Evolutionary conservation across 2,888 invertebrate species (phyloP).

Genomic region (Piscicola geometra): DNA sequence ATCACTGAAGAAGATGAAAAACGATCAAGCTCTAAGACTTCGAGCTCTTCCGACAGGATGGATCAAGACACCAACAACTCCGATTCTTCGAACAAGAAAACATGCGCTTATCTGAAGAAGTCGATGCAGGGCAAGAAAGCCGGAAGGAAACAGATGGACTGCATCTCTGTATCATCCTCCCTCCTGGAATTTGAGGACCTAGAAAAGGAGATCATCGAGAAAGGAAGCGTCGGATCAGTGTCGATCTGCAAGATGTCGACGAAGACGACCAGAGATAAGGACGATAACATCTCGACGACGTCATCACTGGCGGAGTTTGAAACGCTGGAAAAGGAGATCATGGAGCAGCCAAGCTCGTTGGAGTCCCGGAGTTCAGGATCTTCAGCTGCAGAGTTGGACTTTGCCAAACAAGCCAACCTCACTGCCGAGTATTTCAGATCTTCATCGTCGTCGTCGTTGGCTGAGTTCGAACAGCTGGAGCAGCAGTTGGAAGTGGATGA

Average conservation of each 20-base stretch:
- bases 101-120: not conserved
- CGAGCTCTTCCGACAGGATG: constrained; percentile 39
- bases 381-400: constrained; percentile 43
- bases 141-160: constrained; percentile 74
- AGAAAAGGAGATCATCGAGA: constrained; percentile 43
- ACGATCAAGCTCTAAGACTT: constrained; percentile 35
- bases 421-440: constrained; percentile 47
- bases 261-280: constrained; percentile 14
- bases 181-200: constrained; percentile 44
- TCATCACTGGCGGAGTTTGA: constrained; percentile 83
- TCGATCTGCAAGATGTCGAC: constrained; percentile 19
- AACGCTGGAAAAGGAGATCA: constrained; percentile 37
- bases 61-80: constrained; percentile 37
- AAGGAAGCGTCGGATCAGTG: constrained; percentile 39
- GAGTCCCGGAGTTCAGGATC: constrained; percentile 57
- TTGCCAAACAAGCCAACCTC: constrained; percentile 35
- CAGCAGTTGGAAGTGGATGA: constrained; percentile 50
- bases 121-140: constrained; percentile 55
- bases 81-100: constrained; percentile 39
- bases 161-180: constrained; percentile 65
- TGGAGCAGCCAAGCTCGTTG: constrained; percentile 41
- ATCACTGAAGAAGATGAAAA: constrained; percentile 41
- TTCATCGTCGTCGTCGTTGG: constrained; percentile 50
- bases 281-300: constrained; percentile 81
- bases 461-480: constrained; percentile 54